phyloP scores from a whole-genome alignment of 2,113 vertebrate species.

The Elaphurus davidianus region DNA sequence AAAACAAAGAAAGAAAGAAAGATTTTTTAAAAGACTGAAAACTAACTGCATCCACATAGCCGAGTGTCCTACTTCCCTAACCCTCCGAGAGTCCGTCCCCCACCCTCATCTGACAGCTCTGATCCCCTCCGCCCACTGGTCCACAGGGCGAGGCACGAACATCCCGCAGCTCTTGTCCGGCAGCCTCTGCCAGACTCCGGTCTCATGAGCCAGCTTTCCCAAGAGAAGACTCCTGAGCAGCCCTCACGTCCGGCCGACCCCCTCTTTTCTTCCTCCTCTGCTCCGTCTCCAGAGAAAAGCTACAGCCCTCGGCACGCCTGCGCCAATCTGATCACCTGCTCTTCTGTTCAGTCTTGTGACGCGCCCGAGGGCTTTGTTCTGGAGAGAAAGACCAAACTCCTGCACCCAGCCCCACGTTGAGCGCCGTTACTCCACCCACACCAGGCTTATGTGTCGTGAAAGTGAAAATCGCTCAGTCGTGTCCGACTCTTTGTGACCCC shows the following conservation, averaged over 20 bases:
- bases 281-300: background rate
- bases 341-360: background rate
- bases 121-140: background rate
- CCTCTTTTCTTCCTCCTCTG: background rate
- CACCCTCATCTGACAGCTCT: background rate
- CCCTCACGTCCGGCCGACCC: accelerated
- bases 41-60: too few relatives aligned
- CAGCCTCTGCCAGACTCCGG: background rate
- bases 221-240: background rate
- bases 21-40: background rate
- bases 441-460: background rate
- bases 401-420: background rate
- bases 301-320: accelerated
- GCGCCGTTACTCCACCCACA: accelerated
- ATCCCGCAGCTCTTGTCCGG: accelerated
- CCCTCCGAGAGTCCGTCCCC: accelerated
- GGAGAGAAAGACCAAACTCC: background rate
- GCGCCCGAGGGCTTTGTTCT: background rate
- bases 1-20: background rate
- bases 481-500: accelerated
- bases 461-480: background rate
- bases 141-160: accelerated
- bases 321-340: background rate
- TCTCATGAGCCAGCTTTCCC: background rate
- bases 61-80: accelerated